Base-by-base conservation (phyloP, 2,888 invertebrate genomes). In the Chaetogeoica ovagalla region DNA sequence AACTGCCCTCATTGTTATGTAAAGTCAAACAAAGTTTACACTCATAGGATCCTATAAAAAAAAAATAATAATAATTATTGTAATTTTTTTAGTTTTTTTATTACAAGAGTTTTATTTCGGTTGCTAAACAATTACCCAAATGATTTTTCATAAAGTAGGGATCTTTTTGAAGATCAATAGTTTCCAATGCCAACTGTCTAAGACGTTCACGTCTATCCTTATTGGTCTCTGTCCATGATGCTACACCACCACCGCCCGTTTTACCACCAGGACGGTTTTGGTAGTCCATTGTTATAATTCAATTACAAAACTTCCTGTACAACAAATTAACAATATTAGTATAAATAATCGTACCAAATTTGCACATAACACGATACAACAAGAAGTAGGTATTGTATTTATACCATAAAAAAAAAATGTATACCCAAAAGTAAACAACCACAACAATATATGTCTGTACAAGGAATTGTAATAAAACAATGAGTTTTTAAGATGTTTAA, bases 71-170 rank as follows among this genome's bases (percentile, higher is more conserved):
- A n/a, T 63, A 63, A 39, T 43, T 43, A 43, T 43, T 43, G 43
- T 15, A 43, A 70, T 71, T 11, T 21, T n/a, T 62, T 17, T 30
- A 30, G 30, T 30, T 43, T 59, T n/a, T 59, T 37, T 48, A 71
- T 63, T 59, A 62, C 4, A n/a, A 1, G 60, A 48, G 3, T 11
- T 6, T 72, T 63, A 37, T 15, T 68, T 17, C 2, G 59, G 37
- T 66, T 30, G 57, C 17, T 74, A 57, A 30, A 60, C n/a, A 85
- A 86, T 81, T 87, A 89, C 94, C 97, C 84, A 98, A 89, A 88
- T 99, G 99, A 89, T 99, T 99, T 91, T 98, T 97, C 99, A 99
- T 99, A 90, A 99, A 99, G 91, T 99, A 99, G 0, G 99, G 99
- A 90, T 99, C 99, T 87, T 99, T 99, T 86, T 97, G 96, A 39